Evolutionary conservation across 2,888 invertebrate species (phyloP).

Genomic region (Gymnocheta viridis): DNA sequence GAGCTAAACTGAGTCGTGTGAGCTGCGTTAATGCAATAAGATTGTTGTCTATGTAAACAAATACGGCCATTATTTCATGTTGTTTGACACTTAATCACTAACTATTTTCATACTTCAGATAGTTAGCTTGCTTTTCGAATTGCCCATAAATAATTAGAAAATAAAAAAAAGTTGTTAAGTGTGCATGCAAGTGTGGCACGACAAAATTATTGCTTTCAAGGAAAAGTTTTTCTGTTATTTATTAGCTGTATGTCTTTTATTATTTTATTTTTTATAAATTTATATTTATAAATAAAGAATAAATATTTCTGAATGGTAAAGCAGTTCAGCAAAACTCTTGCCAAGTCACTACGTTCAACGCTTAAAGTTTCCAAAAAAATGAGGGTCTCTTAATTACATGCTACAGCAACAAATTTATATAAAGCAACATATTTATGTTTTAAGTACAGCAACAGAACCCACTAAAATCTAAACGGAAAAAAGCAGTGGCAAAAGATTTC

Average conservation of each 20-base stretch:
- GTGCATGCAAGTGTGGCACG: background rate
- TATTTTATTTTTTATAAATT: background rate
- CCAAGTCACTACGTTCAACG: background rate
- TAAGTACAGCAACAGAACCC: conserved; percentile 26
- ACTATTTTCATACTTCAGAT: conserved; percentile 27
- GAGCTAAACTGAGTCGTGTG: conserved; percentile 8
- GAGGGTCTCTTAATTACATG: conserved; percentile 65
- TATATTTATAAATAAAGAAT: background rate
- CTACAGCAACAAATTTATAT: conserved; percentile 14
- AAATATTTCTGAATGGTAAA: background rate
- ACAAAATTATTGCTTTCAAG: conserved; percentile 6
- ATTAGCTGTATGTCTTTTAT: background rate
- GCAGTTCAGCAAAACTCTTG: conserved; percentile 14
- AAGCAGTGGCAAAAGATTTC: conserved; percentile 54
- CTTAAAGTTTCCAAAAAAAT: conserved; percentile 40
- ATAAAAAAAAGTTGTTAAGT: background rate
- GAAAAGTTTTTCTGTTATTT: background rate
- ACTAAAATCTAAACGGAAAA: conserved; percentile 35
- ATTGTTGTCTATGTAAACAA: conserved; percentile 44
- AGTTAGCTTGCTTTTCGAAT: conserved; percentile 1
- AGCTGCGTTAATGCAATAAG: conserved; percentile 35
- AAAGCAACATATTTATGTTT: conserved; percentile 34
- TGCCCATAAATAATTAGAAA: conserved; percentile 35
- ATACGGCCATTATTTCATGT: conserved; percentile 42
- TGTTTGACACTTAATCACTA: conserved; percentile 55